Conservation (phyloP, 64 coral and sea anemone species). For the Montipora foliosa region DNA sequence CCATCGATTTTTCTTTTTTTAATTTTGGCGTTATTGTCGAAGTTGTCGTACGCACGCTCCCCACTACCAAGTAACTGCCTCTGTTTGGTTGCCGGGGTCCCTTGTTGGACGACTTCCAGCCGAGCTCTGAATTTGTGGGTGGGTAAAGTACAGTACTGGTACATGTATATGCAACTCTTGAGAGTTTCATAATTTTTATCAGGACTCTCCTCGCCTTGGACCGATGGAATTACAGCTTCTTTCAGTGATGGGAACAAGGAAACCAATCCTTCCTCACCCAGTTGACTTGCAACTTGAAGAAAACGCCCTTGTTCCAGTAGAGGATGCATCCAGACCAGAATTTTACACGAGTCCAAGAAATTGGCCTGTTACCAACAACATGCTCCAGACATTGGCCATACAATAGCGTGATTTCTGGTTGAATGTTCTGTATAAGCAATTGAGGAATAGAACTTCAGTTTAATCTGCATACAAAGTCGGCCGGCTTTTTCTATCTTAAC, state of each 20-base stretch:
- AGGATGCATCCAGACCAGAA: constrained; percentile 51
- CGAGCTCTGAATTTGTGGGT: no score
- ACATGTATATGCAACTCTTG: background rate
- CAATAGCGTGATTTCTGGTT: background rate
- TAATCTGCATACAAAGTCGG: no score
- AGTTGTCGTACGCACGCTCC: no score
- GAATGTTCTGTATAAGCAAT: background rate
- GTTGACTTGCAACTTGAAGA: constrained; percentile 18
- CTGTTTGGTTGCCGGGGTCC: no score
- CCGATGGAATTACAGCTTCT: constrained; percentile 95
- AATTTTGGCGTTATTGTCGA: no score
- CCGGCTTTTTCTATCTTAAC: no score
- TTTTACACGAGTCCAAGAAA: constrained; percentile 74
- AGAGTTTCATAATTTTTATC: constrained; percentile 8
- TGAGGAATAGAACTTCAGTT: no score
- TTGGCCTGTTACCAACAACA: constrained; percentile 91
- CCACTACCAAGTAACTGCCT: no score
- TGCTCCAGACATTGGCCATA: constrained; percentile 63
- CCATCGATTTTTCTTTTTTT: no score
- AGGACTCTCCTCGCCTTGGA: constrained; percentile 89
- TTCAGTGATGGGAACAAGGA: constrained; percentile 73
- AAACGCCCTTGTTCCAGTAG: background rate
- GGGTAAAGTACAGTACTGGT: no score
- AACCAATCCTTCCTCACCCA: constrained; percentile 51
- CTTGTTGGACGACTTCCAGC: no score